Evolutionary conservation across 2,888 invertebrate species (phyloP).

Genomic region (Gastracanthus pulcherrimus): DNA sequence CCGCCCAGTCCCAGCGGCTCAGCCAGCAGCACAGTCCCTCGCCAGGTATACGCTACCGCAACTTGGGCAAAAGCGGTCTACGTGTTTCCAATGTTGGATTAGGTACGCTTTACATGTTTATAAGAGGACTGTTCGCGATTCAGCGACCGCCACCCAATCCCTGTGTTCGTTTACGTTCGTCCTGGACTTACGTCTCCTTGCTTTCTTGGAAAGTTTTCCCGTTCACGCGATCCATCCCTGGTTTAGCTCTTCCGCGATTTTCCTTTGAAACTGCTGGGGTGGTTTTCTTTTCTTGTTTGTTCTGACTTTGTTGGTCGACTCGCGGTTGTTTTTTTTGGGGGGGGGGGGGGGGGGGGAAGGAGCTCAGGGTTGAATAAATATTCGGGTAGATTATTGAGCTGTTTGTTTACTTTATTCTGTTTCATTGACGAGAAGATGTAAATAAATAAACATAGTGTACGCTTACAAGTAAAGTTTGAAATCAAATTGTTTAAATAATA

Average conservation of each 20-base stretch:
- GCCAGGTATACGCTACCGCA: conserved; percentile 92
- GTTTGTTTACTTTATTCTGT: neutral
- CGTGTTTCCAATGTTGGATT: conserved; percentile 96
- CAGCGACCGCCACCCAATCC: neutral
- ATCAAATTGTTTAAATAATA: too few species aligned
- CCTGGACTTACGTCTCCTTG: neutral
- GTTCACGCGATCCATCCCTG: neutral
- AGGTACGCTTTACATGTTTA: conserved; percentile 78
- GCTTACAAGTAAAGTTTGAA: too few species aligned
- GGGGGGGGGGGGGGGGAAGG: neutral
- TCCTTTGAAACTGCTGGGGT: neutral
- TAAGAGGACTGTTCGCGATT: neutral
- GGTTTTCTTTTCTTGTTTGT: neutral
- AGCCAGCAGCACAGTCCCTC: conserved; percentile 81
- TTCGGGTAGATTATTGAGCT: neutral
- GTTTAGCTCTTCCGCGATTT: neutral
- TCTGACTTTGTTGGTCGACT: neutral
- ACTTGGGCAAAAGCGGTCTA: conserved; percentile 96
- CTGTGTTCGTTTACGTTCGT: neutral
- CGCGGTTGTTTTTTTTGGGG: neutral
- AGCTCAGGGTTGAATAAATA: conserved; percentile 28
- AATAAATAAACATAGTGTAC: neutral
- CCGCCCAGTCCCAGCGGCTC: conserved; percentile 73
- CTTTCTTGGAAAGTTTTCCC: neutral
- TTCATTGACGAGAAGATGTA: neutral